A percentile compares a stretch with the other conserved stretches of the same genome.
phyloP scores from a whole-genome alignment of 2,113 vertebrate genomes.

The Heptranchias perlo region DNA sequence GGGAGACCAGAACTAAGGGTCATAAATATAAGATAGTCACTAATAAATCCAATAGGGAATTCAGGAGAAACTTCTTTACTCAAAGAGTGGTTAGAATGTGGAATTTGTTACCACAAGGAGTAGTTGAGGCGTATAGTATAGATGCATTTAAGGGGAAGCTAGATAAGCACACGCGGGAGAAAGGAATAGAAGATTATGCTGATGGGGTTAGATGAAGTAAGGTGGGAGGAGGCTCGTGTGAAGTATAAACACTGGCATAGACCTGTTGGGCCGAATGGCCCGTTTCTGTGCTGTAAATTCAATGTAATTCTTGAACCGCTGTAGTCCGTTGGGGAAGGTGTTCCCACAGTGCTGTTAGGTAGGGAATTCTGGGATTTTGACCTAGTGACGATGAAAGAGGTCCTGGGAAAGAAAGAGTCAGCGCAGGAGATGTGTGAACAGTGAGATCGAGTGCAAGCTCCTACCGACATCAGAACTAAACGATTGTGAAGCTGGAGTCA shows the following conservation, averaged over 20 bases:
- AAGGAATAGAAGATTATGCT: background rate
- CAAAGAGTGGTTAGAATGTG: background rate
- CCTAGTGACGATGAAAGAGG: background rate
- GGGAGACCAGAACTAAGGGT: background rate
- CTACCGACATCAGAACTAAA: background rate
- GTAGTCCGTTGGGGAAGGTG: background rate
- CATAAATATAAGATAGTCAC: background rate
- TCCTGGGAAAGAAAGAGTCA: background rate
- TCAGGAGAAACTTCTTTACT: background rate
- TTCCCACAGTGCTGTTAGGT: background rate
- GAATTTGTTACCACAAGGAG: background rate
- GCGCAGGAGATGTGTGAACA: background rate
- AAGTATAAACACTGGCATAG: background rate
- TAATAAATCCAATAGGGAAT: background rate
- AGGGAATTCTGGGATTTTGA: background rate
- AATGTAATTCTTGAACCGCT: background rate
- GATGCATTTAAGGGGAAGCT: background rate
- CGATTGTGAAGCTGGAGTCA: background rate
- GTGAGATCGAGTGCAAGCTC: background rate
- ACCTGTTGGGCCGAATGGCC: background rate
- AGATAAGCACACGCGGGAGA: too few relatives aligned
- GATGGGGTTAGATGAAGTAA: background rate
- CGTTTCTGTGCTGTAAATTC: background rate
- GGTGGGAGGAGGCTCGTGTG: background rate
- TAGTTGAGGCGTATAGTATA: background rate